Evolutionary conservation across 2,888 invertebrate species (phyloP), one percentile per base, ranked within the genome.

Genomic region (Netelia melanura): DNA sequence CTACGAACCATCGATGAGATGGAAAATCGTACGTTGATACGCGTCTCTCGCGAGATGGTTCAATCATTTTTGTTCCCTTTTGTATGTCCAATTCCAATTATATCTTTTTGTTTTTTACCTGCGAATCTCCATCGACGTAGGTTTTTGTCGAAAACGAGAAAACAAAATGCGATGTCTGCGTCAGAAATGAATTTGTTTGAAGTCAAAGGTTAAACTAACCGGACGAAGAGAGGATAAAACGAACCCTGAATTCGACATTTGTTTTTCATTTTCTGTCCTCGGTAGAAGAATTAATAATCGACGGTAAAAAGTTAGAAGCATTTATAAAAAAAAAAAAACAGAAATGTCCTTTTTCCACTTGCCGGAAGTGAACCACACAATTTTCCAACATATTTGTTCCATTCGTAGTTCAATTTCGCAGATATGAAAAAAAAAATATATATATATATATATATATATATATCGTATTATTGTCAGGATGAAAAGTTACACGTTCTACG

Each of bases 121-220:
- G 30, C 48, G 79, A 64, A 83, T 74, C 64, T 83, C 68, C 54
- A 17, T 21, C 44, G 64, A 68, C 68, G 48, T 48, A 14, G 38
- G 56, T 17, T 71, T 38, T 17, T 14, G 54, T 75, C 10, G 17
- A 62, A 44, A 43, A 71, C 38, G 56, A 58, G 30, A 44, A 64
- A 30, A 10, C 43, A 21, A 61, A 21, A 23, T 23, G 52, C 56
- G 43, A n/a, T 64, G 67, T 23, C 52, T 61, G 68, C 43, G 52
- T 61, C 52, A 70, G 38, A 79, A 70, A 79, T 64, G 70, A 79
- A 74, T 83, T 68, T 64, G 64, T 79, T 78, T 78, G 74, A 79
- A 64, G 74, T 83, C 70, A 79, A 79, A 79, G 74, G 21, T 78
- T 83, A 65, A 79, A 70, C 78, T 17, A 21, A 58, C 25, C 61